Base-by-base conservation (phyloP, 2,888 invertebrate species). In the Palloptera scutellata region DNA sequence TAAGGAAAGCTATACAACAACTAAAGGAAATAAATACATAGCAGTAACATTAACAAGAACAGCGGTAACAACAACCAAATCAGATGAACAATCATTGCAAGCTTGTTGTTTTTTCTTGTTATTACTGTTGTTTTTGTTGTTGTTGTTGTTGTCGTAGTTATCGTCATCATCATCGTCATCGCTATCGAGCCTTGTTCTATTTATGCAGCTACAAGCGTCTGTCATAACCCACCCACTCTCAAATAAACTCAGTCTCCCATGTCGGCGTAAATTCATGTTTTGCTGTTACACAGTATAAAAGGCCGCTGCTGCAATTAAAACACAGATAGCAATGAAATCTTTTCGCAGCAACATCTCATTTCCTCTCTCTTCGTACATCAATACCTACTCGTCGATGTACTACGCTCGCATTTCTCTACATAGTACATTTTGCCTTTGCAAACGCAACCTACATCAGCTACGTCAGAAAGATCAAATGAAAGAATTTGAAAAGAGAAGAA, bases 181-280 rank as follows among this genome's bases (percentile, higher is more conserved):
- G 41, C 67, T 66, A 69, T 69, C 70, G 69, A 70, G 71, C 71
- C 72, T 72, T 72, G 72, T 69, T 72, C 70, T 69, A 71, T 72
- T 72, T 71, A 70, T 72, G 73, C 72, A 71, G 53, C 59, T 60
- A 65, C 65, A 55, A 66, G 51, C 69, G 55, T 55, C 69, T 73
- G 74, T 74, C 74, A 74, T 74, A 74, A 72, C 72, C 73, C 72
- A 71, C 74, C 74, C 73, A 74, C 74, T 71, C 68, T 68, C 69
- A 70, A 63, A 41, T 53, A 59, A 60, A 19, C 30, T 48, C 48
- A 60, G 17, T 19, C n/a, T 41, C 43, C 12, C 40, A 54, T 53
- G 53, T 58, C 53, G 58, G 51, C 59, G 59, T 54, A 54, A 54
- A 54, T 15, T 54, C 54, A 54, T 54, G 54, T 19, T 54, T 54